phyloP scores from a whole-genome alignment of 2,113 vertebrate species.

The Noctilio leporinus region DNA sequence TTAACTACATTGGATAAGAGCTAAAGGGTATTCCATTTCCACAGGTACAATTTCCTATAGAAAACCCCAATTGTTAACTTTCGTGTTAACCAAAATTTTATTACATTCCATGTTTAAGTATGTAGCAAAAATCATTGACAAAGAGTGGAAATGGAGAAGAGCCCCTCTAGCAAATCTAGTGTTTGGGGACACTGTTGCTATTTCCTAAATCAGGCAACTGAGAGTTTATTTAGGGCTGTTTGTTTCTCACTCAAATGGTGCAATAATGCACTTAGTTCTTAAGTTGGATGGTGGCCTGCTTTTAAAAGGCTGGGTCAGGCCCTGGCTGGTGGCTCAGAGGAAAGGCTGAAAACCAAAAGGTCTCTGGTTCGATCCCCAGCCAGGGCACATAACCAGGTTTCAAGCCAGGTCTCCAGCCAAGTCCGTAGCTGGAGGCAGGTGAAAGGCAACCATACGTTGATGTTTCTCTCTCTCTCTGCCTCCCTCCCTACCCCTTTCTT shows the following conservation, averaged over 20 bases:
- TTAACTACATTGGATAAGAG: not conserved
- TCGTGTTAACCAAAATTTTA: not conserved
- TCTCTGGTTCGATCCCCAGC: no score
- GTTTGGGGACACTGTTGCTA: not conserved
- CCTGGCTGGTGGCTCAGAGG: no score
- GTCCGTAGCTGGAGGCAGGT: no score
- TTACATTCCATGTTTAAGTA: not conserved
- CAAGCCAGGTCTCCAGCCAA: no score
- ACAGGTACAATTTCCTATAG: not conserved
- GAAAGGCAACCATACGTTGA: no score
- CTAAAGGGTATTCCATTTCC: not conserved
- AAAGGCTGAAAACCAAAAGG: no score
- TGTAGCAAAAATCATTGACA: not conserved
- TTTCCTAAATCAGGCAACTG: slow-evolving; percentile 32
- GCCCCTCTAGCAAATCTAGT: not conserved
- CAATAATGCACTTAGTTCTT: slow-evolving; percentile 12
- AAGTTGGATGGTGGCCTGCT: not conserved
- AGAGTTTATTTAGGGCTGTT: slow-evolving; percentile 1
- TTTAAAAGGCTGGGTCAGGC: not conserved
- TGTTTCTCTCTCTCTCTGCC: no score
- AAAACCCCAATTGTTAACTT: not conserved
- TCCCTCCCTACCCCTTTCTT: no score
- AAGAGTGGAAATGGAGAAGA: not conserved
- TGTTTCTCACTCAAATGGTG: slow-evolving; percentile 37
- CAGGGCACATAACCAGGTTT: no score